Percentiles rank a stretch among this genome's conserved stretches.
Conservation (phyloP, 2,888 invertebrate genomes). For the Hypercompe scribonia region DNA sequence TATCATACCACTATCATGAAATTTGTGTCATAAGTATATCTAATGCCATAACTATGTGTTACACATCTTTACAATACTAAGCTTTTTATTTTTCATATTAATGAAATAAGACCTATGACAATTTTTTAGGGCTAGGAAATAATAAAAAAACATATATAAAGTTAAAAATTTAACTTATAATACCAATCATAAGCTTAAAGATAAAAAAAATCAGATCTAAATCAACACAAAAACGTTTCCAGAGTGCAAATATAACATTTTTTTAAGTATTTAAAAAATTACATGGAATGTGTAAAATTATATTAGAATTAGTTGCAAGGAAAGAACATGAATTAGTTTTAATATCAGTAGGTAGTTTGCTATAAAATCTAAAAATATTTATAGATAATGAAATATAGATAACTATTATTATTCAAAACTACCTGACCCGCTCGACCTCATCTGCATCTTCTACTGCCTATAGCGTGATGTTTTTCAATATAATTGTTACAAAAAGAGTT, state of each 20-base stretch:
- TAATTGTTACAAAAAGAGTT: too few relatives aligned
- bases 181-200: conserved; percentile 45
- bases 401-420: neutral
- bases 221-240: conserved; percentile 2
- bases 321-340: conserved; percentile 9
- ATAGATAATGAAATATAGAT: conserved; percentile 31
- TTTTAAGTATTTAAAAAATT: conserved; percentile 20
- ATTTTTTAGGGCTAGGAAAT: neutral
- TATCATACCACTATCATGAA: neutral
- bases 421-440: too few relatives aligned
- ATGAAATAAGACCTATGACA: too few relatives aligned
- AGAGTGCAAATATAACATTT: conserved; percentile 25
- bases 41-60: neutral
- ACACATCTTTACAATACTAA: neutral
- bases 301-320: conserved; percentile 15
- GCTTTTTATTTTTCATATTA: neutral
- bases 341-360: conserved; percentile 20
- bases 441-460: too few relatives aligned
- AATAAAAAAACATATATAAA: conserved; percentile 8
- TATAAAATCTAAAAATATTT: conserved; percentile 27
- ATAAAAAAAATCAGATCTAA: conserved; percentile 26
- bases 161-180: conserved; percentile 34
- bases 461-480: too few relatives aligned
- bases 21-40: neutral
- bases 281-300: conserved; percentile 41